Evolutionary conservation across 1,140 invertebrate species (phyloP).

Genomic region (Eueides isabella): DNA sequence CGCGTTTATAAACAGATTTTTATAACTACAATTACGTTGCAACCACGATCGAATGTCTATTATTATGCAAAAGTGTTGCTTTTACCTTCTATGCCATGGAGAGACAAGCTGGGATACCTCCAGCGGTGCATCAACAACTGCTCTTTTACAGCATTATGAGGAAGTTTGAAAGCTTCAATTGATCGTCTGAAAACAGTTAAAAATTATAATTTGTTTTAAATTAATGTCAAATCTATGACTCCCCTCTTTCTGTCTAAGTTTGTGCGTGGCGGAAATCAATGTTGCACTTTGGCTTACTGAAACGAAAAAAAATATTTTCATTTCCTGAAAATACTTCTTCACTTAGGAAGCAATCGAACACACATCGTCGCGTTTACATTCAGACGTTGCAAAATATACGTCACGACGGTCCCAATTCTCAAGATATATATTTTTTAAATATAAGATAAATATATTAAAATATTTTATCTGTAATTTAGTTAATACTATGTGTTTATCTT

Average conservation of each 20-base stretch:
- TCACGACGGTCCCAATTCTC: background rate
- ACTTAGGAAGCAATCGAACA: too few relatives aligned
- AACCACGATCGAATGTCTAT: too few relatives aligned
- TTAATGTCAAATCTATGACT: background rate
- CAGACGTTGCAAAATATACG: too few relatives aligned
- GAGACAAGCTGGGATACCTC: conserved; percentile 94
- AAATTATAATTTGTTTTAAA: background rate
- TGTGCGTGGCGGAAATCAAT: too few relatives aligned
- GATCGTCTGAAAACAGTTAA: conserved; percentile 77
- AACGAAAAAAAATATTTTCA: too few relatives aligned
- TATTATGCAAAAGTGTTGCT: too few relatives aligned
- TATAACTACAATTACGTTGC: too few relatives aligned
- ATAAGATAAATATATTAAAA: background rate
- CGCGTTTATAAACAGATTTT: background rate
- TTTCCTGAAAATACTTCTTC: too few relatives aligned
- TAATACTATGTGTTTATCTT: background rate
- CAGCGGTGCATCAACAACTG: conserved; percentile 94
- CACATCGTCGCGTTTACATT: too few relatives aligned
- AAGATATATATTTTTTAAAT: background rate
- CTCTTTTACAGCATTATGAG: conserved; percentile 90
- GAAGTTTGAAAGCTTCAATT: conserved; percentile 87
- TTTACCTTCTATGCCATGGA: conserved; percentile 92
- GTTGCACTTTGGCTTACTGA: too few relatives aligned
- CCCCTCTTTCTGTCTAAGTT: too few relatives aligned
- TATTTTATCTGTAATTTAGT: background rate